A percentile compares a stretch with the other conserved stretches of the same genome.
These are phyloP conservation scores for Chelmon rostratus DNA, from an alignment of 2,797 vertebrate species.

Conservation along the genomic window DNA sequence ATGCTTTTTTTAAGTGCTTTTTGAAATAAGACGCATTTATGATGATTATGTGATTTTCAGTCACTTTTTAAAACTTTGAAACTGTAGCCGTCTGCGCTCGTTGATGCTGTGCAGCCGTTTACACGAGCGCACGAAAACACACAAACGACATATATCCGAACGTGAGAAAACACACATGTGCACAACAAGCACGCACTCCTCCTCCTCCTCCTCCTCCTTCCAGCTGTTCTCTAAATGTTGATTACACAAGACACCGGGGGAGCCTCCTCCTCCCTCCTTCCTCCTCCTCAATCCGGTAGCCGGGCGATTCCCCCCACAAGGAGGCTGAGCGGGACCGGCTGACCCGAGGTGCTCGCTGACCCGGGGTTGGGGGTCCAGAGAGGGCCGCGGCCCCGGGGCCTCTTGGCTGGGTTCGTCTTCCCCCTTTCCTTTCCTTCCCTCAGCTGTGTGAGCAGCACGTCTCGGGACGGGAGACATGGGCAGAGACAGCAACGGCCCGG, in stretches of 20 bases:
- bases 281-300: constrained; percentile 58
- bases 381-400: constrained; percentile 72
- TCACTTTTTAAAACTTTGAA: constrained; percentile 4
- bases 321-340: constrained; percentile 63
- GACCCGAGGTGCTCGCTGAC: constrained; percentile 78
- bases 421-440: constrained; percentile 41
- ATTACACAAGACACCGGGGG: constrained; percentile 82
- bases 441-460: constrained; percentile 52
- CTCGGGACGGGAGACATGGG: constrained; percentile 69
- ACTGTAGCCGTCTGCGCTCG: background rate
- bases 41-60: background rate
- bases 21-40: background rate
- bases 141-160: constrained; percentile 44
- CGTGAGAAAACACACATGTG: constrained; percentile 49
- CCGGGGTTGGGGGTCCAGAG: constrained; percentile 74
- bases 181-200: constrained; percentile 44
- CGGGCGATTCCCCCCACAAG: constrained; percentile 64
- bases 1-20: background rate
- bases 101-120: background rate
- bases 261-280: constrained; percentile 32
- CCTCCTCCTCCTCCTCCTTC: constrained; percentile 63
- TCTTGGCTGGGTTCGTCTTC: constrained; percentile 65
- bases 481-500: constrained; percentile 73
- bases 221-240: constrained; percentile 84
- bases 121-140: constrained; percentile 5